phyloP scores from a whole-genome alignment of 2,113 vertebrate genomes.

The Bagarius yarrelli region DNA sequence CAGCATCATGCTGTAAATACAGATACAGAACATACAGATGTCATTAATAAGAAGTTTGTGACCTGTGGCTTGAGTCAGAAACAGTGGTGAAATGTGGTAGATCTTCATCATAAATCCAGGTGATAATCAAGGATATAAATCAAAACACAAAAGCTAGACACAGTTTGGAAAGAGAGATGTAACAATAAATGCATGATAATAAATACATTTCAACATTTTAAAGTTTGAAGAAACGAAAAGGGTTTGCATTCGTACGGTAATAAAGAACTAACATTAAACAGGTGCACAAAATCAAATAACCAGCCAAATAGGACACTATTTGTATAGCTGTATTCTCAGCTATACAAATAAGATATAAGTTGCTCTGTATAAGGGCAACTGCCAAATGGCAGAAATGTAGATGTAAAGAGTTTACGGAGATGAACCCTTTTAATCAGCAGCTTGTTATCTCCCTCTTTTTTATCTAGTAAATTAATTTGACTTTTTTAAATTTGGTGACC shows the following conservation, averaged over 20 bases:
- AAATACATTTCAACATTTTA: not conserved
- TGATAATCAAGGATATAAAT: not conserved
- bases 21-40: not conserved
- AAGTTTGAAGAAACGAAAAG: not conserved
- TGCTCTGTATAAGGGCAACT: too few relatives aligned
- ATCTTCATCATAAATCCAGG: not conserved
- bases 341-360: too few relatives aligned
- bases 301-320: too few relatives aligned
- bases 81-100: not conserved
- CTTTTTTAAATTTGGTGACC: too few relatives aligned
- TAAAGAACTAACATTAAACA: not conserved
- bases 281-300: not conserved
- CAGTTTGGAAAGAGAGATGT: not conserved
- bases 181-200: not conserved
- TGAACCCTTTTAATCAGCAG: too few relatives aligned
- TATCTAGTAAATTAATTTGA: too few relatives aligned
- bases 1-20: not conserved
- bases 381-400: too few relatives aligned
- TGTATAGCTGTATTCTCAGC: too few relatives aligned
- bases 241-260: not conserved
- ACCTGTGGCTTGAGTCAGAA: not conserved
- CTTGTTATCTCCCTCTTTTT: too few relatives aligned
- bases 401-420: too few relatives aligned
- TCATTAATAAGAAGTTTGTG: not conserved
- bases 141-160: not conserved